phyloP scores from a whole-genome alignment of 2,113 vertebrate genomes.

The Cyanoramphus novaezelandiae region DNA sequence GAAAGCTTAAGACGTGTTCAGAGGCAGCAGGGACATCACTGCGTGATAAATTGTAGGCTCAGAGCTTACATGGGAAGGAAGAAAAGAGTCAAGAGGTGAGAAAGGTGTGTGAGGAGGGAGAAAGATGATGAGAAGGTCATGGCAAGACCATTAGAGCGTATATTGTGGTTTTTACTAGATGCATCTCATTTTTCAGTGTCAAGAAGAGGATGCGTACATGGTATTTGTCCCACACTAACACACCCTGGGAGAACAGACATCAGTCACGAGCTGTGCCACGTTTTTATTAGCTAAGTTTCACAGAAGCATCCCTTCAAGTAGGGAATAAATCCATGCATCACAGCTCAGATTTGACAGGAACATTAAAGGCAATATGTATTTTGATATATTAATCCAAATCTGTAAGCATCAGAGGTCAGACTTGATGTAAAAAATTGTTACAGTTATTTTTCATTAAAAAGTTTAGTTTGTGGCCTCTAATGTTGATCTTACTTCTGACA shows the following conservation, averaged over 20 bases:
- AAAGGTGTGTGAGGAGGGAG: not conserved
- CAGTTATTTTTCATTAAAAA: not conserved
- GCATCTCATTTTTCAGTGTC: constrained; percentile 13
- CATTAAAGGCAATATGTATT: constrained; percentile 18
- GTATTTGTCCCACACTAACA: not conserved
- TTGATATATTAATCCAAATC: constrained; percentile 9
- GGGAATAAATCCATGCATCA: constrained; percentile 27
- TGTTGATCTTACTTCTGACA: not conserved
- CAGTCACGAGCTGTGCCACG: not conserved
- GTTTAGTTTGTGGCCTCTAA: not conserved
- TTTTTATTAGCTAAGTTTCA: constrained; percentile 39
- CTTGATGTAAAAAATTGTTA: not conserved
- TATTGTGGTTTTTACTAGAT: not conserved
- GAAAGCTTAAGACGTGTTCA: not conserved
- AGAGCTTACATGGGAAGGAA: not conserved
- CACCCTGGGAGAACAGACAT: not conserved
- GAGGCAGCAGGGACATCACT: not conserved
- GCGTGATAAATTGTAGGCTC: not conserved
- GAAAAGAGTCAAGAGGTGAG: not conserved
- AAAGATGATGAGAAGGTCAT: not conserved
- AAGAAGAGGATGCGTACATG: not conserved
- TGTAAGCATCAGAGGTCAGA: constrained; percentile 3
- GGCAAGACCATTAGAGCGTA: not conserved
- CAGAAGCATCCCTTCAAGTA: not conserved
- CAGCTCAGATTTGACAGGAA: constrained; percentile 32